Percentiles rank a stretch among this genome's conserved stretches.
Evolutionary conservation across 2,113 vertebrate species (phyloP).

Genomic region (Pogona vitticeps): DNA sequence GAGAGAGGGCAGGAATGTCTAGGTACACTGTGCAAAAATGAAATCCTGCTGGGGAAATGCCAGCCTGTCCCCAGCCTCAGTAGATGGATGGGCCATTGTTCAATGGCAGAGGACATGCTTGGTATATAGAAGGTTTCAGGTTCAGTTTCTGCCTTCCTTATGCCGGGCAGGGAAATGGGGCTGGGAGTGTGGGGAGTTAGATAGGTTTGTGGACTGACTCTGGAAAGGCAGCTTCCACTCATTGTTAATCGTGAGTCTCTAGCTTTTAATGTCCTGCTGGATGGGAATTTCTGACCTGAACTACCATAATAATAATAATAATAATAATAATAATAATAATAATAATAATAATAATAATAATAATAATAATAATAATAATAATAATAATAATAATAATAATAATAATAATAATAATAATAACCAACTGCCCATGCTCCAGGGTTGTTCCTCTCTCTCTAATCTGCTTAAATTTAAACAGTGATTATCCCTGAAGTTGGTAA

Average conservation of each 20-base stretch:
- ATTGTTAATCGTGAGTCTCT: not conserved
- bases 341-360: too few species aligned
- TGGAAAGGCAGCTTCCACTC: not conserved
- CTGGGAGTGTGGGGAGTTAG: not conserved
- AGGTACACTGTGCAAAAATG: not conserved
- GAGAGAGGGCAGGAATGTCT: not conserved
- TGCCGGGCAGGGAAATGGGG: not conserved
- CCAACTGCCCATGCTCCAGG: too few species aligned
- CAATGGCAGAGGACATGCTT: not conserved
- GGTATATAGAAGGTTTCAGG: not conserved
- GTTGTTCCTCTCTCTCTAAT: too few species aligned
- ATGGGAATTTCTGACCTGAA: not conserved
- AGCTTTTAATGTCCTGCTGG: not conserved
- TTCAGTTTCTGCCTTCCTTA: not conserved
- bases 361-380: too few species aligned
- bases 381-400: too few species aligned
- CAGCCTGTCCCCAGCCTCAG: too few species aligned
- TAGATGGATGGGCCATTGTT: not conserved
- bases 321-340: too few species aligned
- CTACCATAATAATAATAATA: too few species aligned
- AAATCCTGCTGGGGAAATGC: too few species aligned
- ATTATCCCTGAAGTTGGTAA: too few species aligned
- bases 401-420: too few species aligned
- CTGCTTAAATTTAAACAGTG: too few species aligned
- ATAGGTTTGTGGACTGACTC: not conserved